Base-by-base conservation (phyloP, 2,888 invertebrate genomes). In the Cylindroiulus punctatus region DNA sequence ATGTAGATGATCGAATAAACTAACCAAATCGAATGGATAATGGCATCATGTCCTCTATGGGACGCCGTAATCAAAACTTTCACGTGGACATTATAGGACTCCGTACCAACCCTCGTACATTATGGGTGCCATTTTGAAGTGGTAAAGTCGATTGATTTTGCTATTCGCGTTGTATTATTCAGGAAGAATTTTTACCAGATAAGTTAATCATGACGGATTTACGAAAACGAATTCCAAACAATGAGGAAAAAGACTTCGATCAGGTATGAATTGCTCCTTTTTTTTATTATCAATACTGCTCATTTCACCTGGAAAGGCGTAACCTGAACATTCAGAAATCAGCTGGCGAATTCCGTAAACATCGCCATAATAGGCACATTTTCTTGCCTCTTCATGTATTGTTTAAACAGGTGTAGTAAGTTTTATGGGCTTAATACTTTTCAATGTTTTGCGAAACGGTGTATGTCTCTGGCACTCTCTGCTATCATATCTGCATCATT, bases 171-270 rank as follows among this genome's bases (percentile, higher is more conserved):
- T 14, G 14, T 65, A 3, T 14, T 65, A 26, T 65, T 26, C n/a
- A n/a, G 8, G n/a, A 57, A 57, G 22, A 8, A 12, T n/a, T 65
- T 12, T 26, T 65, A 10, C 10, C 26, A 65, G 26, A 65, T 26
- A 26, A 65, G 26, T 26, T 12, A 36, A 84, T 47, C 42, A 84
- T 84, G 84, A 44, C 84, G 7, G 84, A 84, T 26, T 2, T 84
- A 12, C 44, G 84, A 84, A 44, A 84, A n/a, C 42, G 84, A 47
- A 47, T 47, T 40, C 19, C 30, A 22, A 26, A 84, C 19, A 84
- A 84, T 52, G 84, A 84, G 19, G 84, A 84, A 10, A 83, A 83
- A 36, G 83, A 83, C 42, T 83, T 42, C 83, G 83, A 83, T 84
- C 84, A 47, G 84, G 84, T 84, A 47, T 42, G 83, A 65, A 26